Base-by-base conservation (phyloP, 2,797 vertebrate species). In the Myotis myotis region DNA sequence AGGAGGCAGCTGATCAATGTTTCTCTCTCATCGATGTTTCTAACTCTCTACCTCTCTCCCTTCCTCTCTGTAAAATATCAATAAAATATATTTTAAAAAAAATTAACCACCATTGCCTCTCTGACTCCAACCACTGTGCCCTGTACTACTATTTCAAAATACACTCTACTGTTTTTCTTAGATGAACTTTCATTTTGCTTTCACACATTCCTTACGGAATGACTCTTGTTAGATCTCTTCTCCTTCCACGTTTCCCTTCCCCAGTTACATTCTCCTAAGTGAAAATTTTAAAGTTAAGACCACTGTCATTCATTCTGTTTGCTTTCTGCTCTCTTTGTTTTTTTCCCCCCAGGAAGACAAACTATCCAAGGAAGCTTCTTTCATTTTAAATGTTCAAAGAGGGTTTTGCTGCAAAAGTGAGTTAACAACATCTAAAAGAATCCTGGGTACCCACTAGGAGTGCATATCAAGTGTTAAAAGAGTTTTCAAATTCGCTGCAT, bases 351-450 rank as follows among this genome's bases (percentile, higher is more conserved):
- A 88, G 86, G 89, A 95, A 95, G 92, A 95, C 60, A 90, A 93
- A 92, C 60, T 81, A 74, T 79, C n/a, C 28, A 60, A 88, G 72
- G 51, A 94, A 88, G 68, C 16, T 12, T 84, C 62, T 96, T 95
- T 94, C 80, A 93, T 96, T 95, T 89, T 66, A 76, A 94, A 93
- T 78, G 81, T 93, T 96, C 76, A 93, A 93, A 95, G 89, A 96
- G 28, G 78, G 68, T 89, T 96, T 96, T 93, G 93, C 49, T 53
- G 92, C 83, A 75, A 94, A 96, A 93, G 86, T 51, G 49, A 96
- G 86, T 94, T 93, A 93, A 87, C 17, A 62, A 25, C 74, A 95
- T 93, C 75, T 95, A 53, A 95, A 95, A 89, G 89, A 95, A 89
- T 92, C 36, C 44, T 25, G n/a, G 75, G 22, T 68, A 80, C 60